Percentiles rank a stretch among this genome's conserved stretches.
phyloP scores from a whole-genome alignment of 2,888 invertebrate genomes.

The Nomada flava region DNA sequence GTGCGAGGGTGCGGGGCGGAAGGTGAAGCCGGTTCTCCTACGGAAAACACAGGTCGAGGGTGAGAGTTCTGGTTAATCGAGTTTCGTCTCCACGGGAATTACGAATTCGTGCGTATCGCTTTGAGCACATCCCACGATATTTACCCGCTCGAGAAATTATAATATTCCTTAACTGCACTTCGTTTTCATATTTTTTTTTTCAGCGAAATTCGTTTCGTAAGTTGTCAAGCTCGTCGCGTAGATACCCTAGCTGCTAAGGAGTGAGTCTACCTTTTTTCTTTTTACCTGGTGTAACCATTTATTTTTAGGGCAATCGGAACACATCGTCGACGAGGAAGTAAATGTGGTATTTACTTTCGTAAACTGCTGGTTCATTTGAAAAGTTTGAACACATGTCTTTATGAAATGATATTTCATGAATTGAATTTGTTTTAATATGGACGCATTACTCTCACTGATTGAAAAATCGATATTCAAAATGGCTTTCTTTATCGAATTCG shows the following conservation, averaged over 20 bases:
- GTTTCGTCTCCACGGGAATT: slow-evolving; percentile 73
- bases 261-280: background rate
- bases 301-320: too few relatives aligned
- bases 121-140: slow-evolving; percentile 43
- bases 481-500: too few relatives aligned
- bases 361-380: too few relatives aligned
- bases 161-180: background rate
- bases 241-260: background rate
- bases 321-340: too few relatives aligned
- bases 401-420: too few relatives aligned
- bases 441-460: too few relatives aligned
- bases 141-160: slow-evolving; percentile 17
- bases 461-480: too few relatives aligned
- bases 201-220: background rate
- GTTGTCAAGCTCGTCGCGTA: background rate
- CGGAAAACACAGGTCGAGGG: slow-evolving; percentile 69
- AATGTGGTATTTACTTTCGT: too few relatives aligned
- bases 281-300: background rate
- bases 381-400: too few relatives aligned
- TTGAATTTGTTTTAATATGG: too few relatives aligned
- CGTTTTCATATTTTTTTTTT: background rate
- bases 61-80: slow-evolving; percentile 66
- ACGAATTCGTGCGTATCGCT: slow-evolving; percentile 68
- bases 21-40: slow-evolving; percentile 64
- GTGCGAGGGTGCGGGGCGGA: slow-evolving; percentile 37